Percentiles rank a stretch among this genome's conserved stretches.
Evolutionary conservation across 2,888 invertebrate species (phyloP).

Genomic region (Agriopis aurantiaria): DNA sequence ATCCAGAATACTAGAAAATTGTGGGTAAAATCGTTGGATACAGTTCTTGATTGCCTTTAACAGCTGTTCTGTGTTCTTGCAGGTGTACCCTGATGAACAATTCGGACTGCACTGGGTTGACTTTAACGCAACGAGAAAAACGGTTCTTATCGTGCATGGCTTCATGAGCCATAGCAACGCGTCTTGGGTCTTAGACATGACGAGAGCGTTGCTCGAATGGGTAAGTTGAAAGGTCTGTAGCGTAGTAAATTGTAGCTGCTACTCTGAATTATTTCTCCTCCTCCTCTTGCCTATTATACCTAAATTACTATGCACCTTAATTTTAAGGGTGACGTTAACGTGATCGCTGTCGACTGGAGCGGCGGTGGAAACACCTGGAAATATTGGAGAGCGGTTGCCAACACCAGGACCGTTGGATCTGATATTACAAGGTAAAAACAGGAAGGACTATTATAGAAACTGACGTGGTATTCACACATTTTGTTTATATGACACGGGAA

Average conservation of each 20-base stretch:
- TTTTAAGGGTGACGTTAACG: slow-evolving; percentile 87
- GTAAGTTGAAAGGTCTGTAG: slow-evolving; percentile 60
- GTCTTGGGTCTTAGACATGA: slow-evolving; percentile 87
- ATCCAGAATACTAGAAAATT: too few relatives aligned
- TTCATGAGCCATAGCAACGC: slow-evolving; percentile 87
- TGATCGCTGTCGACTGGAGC: slow-evolving; percentile 89
- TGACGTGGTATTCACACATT: too few relatives aligned
- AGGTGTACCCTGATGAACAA: slow-evolving; percentile 77
- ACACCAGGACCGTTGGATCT: slow-evolving; percentile 85
- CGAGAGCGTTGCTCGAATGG: slow-evolving; percentile 84
- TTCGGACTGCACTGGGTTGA: slow-evolving; percentile 87
- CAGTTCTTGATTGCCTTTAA: too few relatives aligned
- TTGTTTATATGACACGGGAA: too few relatives aligned
- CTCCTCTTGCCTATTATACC: too few relatives aligned
- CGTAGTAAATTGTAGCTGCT: neutral
- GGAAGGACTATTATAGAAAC: too few relatives aligned
- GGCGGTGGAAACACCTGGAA: slow-evolving; percentile 87
- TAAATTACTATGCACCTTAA: neutral
- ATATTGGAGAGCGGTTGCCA: slow-evolving; percentile 87
- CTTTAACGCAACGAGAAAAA: slow-evolving; percentile 81
- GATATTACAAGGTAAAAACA: slow-evolving; percentile 78
- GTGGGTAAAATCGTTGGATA: too few relatives aligned
- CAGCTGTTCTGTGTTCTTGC: slow-evolving; percentile 22
- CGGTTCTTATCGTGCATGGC: slow-evolving; percentile 88
- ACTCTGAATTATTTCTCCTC: too few relatives aligned